phyloP scores from a whole-genome alignment of 1,140 invertebrate species.

The Drosophila pseudoananassae region DNA sequence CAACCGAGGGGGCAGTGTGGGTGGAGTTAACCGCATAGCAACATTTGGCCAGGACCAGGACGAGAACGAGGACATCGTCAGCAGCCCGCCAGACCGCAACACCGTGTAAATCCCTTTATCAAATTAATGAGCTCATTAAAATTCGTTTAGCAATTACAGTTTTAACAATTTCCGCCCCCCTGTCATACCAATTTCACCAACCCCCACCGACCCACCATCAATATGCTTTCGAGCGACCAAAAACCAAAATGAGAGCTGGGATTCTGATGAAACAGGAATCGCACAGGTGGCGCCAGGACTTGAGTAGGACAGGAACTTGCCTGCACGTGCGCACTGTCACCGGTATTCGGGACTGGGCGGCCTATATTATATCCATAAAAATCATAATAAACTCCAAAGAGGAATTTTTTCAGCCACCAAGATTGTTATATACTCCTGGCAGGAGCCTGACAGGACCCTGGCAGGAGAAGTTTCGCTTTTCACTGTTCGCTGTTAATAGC shows the following conservation, averaged over 20 bases:
- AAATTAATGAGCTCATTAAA: conserved; percentile 84
- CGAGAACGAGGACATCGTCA: conserved; percentile 47
- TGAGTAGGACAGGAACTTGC: conserved; percentile 5
- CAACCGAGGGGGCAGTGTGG: conserved; percentile 6
- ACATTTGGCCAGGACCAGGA: conserved; percentile 54
- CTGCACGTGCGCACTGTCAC: conserved; percentile 51
- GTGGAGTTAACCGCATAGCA: conserved; percentile 45
- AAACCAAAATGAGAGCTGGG: conserved; percentile 26
- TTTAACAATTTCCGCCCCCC: conserved; percentile 77
- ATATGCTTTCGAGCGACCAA: conserved; percentile 24
- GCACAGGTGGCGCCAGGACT: conserved; percentile 61
- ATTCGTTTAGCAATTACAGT: conserved; percentile 84
- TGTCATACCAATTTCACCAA: not conserved
- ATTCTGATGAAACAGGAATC: conserved; percentile 66
- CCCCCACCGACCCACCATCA: conserved; percentile 17
- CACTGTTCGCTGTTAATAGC: conserved; percentile 62
- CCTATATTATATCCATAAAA: conserved; percentile 78
- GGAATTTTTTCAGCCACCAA: conserved; percentile 45
- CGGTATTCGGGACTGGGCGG: conserved; percentile 12
- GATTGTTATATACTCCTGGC: conserved; percentile 51
- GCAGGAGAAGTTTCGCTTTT: not conserved
- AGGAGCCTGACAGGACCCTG: conserved; percentile 2
- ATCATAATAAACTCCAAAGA: conserved; percentile 65
- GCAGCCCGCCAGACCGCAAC: conserved; percentile 64
- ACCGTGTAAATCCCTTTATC: conserved; percentile 83